A percentile compares a stretch with the other conserved stretches of the same genome.
Conservation (phyloP, 2,113 vertebrate species). For the Grantiella picta region DNA sequence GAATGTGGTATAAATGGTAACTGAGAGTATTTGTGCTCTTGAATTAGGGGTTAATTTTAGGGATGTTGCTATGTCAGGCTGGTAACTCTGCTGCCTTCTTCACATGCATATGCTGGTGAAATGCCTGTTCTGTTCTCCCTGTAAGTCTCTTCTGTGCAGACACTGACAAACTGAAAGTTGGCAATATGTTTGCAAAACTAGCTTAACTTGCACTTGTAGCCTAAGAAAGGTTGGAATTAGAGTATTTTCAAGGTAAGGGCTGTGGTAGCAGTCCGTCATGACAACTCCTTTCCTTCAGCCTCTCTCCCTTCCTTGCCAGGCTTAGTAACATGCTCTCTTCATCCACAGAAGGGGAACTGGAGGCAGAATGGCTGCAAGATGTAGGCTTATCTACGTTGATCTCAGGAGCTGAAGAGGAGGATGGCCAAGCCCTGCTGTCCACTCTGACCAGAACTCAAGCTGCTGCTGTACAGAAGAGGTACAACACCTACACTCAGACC, state of each 20-base stretch:
- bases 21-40: neutral
- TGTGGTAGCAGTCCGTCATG: neutral
- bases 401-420: conserved; percentile 75
- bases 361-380: conserved; percentile 92
- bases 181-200: neutral
- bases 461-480: conserved; percentile 85
- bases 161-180: neutral
- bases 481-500: conserved; percentile 91
- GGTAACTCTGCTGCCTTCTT: neutral
- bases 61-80: neutral
- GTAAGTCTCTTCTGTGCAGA: neutral
- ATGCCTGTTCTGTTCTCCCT: neutral
- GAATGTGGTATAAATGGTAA: neutral
- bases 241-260: neutral
- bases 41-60: neutral
- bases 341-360: conserved; percentile 84
- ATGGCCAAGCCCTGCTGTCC: conserved; percentile 86
- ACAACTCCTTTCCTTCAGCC: neutral
- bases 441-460: conserved; percentile 90
- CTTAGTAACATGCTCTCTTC: neutral
- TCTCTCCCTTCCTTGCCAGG: neutral
- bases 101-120: rapidly evolving
- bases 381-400: conserved; percentile 89
- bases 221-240: neutral
- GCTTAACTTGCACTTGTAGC: neutral